These are phyloP conservation scores for Axea sp. DNA, from an alignment of 2,888 invertebrate species.

Conservation along the genomic window DNA sequence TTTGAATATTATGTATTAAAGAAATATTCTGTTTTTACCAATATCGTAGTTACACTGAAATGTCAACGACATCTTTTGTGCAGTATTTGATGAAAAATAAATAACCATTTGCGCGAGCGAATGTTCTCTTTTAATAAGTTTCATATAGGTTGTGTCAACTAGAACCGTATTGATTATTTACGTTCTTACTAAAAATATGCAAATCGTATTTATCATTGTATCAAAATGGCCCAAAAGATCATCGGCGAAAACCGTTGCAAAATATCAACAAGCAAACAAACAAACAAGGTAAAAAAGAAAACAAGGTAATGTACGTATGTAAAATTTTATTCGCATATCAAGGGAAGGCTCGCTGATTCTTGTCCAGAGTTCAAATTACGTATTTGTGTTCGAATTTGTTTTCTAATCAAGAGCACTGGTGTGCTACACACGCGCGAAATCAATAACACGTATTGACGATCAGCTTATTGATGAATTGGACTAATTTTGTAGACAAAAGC, in stretches of 20 bases:
- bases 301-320: constrained; percentile 5
- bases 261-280: too few relatives aligned
- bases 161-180: constrained; percentile 12
- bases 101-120: background rate
- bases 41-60: constrained; percentile 4
- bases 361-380: constrained; percentile 11
- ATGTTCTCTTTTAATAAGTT: background rate
- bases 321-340: constrained; percentile 20
- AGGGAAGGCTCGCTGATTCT: constrained; percentile 15
- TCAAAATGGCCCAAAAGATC: constrained; percentile 14
- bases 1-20: constrained; percentile 20
- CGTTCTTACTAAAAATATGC: constrained; percentile 29
- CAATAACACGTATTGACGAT: constrained; percentile 30
- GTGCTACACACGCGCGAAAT: constrained; percentile 10
- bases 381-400: constrained; percentile 27
- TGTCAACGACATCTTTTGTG: constrained; percentile 1
- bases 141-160: constrained; percentile 13
- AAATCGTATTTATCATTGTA: constrained; percentile 19
- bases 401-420: constrained; percentile 25
- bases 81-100: constrained; percentile 15
- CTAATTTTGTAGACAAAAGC: constrained; percentile 43
- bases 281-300: too few relatives aligned
- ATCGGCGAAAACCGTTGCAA: too few relatives aligned
- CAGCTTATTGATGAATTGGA: constrained; percentile 40
- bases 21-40: background rate